phyloP scores from a whole-genome alignment of 2,113 vertebrate genomes.

The Gobius niger region DNA sequence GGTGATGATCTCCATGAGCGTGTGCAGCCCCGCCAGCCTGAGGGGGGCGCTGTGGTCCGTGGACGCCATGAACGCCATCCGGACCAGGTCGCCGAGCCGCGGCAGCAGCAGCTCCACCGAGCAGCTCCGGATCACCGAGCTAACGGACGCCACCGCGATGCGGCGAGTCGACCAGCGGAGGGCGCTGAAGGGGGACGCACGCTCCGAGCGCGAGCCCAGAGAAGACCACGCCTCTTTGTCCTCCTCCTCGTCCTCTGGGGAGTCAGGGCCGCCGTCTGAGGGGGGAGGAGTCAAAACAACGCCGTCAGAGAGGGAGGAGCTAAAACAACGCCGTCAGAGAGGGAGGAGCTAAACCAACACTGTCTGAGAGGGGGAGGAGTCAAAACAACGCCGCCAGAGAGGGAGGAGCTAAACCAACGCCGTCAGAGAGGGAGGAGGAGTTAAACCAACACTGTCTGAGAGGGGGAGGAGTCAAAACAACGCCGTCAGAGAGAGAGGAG shows the following conservation, averaged over 20 bases:
- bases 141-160: conserved; percentile 89
- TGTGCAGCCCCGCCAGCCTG: conserved; percentile 87
- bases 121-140: conserved; percentile 78
- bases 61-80: conserved; percentile 97
- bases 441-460: conserved; percentile 41
- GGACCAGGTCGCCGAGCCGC: conserved; percentile 90
- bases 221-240: conserved; percentile 82
- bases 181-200: conserved; percentile 79
- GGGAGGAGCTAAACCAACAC: conserved; percentile 12
- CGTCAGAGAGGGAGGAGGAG: not conserved
- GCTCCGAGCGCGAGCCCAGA: conserved; percentile 77
- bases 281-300: not conserved
- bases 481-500: not conserved
- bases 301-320: not conserved
- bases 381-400: not conserved
- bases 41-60: conserved; percentile 91
- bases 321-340: not conserved
- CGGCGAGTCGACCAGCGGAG: conserved; percentile 90
- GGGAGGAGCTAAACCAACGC: too few species aligned
- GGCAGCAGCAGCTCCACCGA: conserved; percentile 87
- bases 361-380: conserved; percentile 29
- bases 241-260: conserved; percentile 85
- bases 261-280: conserved; percentile 73
- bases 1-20: conserved; percentile 83
- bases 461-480: not conserved